Evolutionary conservation across 2,797 vertebrate species (phyloP), one percentile per base, ranked within the genome.

Genomic region (Microctenopoma steveboyesi): DNA sequence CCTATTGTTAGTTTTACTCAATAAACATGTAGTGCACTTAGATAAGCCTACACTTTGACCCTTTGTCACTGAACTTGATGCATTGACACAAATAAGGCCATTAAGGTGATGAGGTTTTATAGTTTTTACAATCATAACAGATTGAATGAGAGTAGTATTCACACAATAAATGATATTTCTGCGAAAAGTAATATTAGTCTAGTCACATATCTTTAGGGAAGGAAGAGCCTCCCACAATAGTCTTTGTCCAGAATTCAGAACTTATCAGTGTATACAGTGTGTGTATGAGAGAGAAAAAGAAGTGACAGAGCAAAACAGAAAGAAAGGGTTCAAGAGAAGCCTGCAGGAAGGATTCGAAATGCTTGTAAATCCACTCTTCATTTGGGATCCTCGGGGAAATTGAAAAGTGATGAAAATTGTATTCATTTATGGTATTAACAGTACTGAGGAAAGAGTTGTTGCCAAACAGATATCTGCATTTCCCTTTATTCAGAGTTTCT

Each of bases 351-450:
- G 33, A 78, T 74, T 74, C 35, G 64, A 61, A 79, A 76, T 66
- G 47, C 60, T 81, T 79, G 74, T 85, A 82, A 88, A 91, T 82
- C 53, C 79, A 77, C 65, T 87, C 65, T 69, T 74, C n/a, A 69
- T 80, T 80, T 81, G 50, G 14, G 49, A 68, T 78, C 73, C 56
- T 55, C 2, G 2, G 65, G 67, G 81, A 76, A 76, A 69, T 57
- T 84, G 47, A 88, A 87, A 89, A 82, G 89, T 77, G 60, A 86
- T 86, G 72, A 74, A 85, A 89, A 83, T 64, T 62, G 30, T 84
- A 85, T 87, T 79, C 76, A 62, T 85, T 81, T 81, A 78, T 75
- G 57, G 59, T 76, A 71, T 81, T 35, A 61, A 66, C 35, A 62
- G 37, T 4, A 40, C 39, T 13, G 30, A 45, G 2, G 15, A 39